These are phyloP conservation scores for Patella depressa DNA, from an alignment of 2,888 invertebrate genomes.

Conservation along the genomic window DNA sequence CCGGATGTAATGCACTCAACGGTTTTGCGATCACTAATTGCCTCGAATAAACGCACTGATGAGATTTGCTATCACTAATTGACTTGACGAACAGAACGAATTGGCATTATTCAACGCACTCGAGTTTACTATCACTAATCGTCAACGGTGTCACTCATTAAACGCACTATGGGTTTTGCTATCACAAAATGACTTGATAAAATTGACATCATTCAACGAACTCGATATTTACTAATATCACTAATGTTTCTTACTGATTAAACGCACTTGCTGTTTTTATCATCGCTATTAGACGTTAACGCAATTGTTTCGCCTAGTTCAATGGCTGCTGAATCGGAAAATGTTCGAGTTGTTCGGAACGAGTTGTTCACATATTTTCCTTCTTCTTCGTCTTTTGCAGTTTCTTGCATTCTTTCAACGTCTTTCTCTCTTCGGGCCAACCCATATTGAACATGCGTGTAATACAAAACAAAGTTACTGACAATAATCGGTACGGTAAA, in stretches of 20 bases:
- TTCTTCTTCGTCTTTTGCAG: conserved; percentile 19
- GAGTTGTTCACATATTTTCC: conserved; percentile 19
- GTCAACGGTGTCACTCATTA: neutral
- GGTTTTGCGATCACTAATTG: neutral
- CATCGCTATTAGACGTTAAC: conserved; percentile 21
- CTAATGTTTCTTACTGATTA: too few species aligned
- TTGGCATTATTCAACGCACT: too few species aligned
- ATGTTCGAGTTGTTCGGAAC: neutral
- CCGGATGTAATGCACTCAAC: too few species aligned
- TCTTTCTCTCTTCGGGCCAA: conserved; percentile 43
- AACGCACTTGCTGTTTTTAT: conserved; percentile 12
- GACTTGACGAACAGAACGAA: neutral
- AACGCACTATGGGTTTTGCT: neutral
- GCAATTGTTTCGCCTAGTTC: conserved; percentile 31
- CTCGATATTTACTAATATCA: too few species aligned
- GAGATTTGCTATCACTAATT: neutral
- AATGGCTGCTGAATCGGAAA: conserved; percentile 19
- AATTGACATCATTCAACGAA: too few species aligned
- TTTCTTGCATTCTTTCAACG: conserved; percentile 27
- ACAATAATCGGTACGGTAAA: conserved; percentile 69
- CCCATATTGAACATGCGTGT: conserved; percentile 67
- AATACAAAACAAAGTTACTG: conserved; percentile 68
- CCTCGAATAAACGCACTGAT: conserved; percentile 2
- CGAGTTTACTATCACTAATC: neutral
- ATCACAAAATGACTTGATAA: neutral